Base-by-base conservation (phyloP, 1,140 invertebrate species). In the Euborellia annulipes region DNA sequence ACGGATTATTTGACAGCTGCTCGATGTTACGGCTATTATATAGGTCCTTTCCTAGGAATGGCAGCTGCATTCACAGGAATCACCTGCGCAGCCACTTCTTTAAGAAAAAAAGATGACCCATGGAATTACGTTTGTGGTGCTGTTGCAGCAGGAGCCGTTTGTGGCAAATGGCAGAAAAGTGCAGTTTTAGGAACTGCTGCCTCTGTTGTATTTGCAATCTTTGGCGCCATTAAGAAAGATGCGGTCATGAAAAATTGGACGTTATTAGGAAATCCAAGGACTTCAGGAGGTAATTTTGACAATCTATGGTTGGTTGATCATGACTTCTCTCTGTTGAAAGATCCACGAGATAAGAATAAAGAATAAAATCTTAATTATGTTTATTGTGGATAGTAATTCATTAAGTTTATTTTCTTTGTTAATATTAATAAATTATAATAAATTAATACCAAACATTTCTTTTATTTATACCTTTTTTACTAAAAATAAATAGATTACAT, bases 81-180 rank as follows among this genome's bases (percentile, higher is more conserved):
- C 1, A 67, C 72, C 3, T 80, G 75, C 51, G 51, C 65, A 1
- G 55, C 70, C 1, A 69, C 68, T 11, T 74, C 71, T 45, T 18
- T 75, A 0, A 66, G 81, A 36, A 66, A 69, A 19, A 78, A 79
- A 55, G 76, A 83, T 54, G 81, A 81, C 54, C 52, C 40, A 0
- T 0, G 41, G 0, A 70, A 69, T 52, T 61, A 66, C 38, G 2
- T 71, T 43, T 17, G 73, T 42, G 76, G 76, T 11, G 76, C 72
- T 8, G 55, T 62, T 9, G 65, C 65, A 2, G 66, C 75, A 34
- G 76, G 75, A 1, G 58, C 60, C 9, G 55, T 78, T 3, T 65
- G 66, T 32, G 73, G 75, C n/a, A 64, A 69, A 6, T 72, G 71
- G 70, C 59, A 58, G 19, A 64, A 57, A 42, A 49, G 55, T 1